phyloP scores from a whole-genome alignment of 30 jellyfish, hydroid and myxozoan genomes.

The Cassiopea xamachana region DNA sequence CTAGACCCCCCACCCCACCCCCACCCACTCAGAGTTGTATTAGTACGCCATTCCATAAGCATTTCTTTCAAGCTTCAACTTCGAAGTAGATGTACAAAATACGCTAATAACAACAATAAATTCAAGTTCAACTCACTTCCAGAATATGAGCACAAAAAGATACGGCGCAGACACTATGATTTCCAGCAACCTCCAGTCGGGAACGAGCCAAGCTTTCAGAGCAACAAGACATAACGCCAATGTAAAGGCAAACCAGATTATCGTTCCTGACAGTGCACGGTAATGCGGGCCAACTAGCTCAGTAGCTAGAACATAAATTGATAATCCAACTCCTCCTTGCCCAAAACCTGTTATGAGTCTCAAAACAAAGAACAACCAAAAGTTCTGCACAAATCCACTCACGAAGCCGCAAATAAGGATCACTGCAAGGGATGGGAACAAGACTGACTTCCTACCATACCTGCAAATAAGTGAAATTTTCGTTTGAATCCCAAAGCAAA shows the following conservation, averaged over 20 bases:
- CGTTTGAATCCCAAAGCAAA: too few species aligned
- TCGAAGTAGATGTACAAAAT: too few species aligned
- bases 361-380: constrained; percentile 84
- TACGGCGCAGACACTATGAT: constrained; percentile 86
- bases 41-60: too few species aligned
- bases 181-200: constrained; percentile 87
- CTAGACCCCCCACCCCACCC: too few species aligned
- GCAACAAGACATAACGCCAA: constrained; percentile 84
- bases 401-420: constrained; percentile 77
- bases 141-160: constrained; percentile 60
- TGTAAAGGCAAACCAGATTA: constrained; percentile 89
- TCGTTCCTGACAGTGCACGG: constrained; percentile 89
- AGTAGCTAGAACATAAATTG: constrained; percentile 90
- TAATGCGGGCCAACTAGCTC: constrained; percentile 92
- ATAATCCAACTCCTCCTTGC: constrained; percentile 95
- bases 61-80: too few species aligned
- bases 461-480: constrained; percentile 27
- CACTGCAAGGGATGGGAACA: constrained; percentile 82
- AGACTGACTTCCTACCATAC: constrained; percentile 87
- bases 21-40: too few species aligned
- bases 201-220: constrained; percentile 90
- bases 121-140: constrained; percentile 67
- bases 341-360: constrained; percentile 86
- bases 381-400: constrained; percentile 69
- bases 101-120: too few species aligned